Percentiles rank a stretch among this genome's conserved stretches.
These are phyloP conservation scores for Coelopa frigida DNA, from an alignment of 1,140 invertebrate species.

Conservation along the genomic window DNA sequence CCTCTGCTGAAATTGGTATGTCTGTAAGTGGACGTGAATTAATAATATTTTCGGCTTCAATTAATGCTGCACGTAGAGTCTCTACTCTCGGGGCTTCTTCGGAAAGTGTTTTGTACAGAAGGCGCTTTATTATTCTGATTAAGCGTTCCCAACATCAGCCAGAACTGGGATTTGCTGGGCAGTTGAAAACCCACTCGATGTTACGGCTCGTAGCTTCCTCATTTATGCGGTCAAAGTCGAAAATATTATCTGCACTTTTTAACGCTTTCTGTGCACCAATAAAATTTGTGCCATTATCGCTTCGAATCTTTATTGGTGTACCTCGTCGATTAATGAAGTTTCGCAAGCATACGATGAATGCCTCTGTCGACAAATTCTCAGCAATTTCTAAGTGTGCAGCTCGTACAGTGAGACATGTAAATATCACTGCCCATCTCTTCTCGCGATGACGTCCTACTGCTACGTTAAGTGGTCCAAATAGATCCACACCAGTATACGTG, in stretches of 20 bases:
- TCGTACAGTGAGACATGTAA: constrained; percentile 19
- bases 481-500: constrained; percentile 10
- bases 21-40: constrained; percentile 34
- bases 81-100: constrained; percentile 2
- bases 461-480: constrained; percentile 12
- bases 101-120: constrained; percentile 1
- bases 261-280: constrained; percentile 27
- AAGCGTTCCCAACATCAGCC: constrained; percentile 22
- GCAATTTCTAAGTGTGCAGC: constrained; percentile 19
- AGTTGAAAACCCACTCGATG: constrained; percentile 29
- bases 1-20: constrained; percentile 21
- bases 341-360: constrained; percentile 13
- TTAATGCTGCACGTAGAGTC: constrained; percentile 15
- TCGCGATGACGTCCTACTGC: constrained; percentile 15
- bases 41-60: constrained; percentile 25
- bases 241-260: background rate
- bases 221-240: background rate
- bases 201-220: too few species aligned
- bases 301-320: constrained; percentile 21
- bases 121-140: background rate
- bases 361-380: constrained; percentile 9
- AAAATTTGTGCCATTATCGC: constrained; percentile 43
- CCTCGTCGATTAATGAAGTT: constrained; percentile 23
- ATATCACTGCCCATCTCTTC: constrained; percentile 21
- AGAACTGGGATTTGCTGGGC: constrained; percentile 26